These are phyloP conservation scores for Lophotriccus pileatus DNA, from an alignment of 2,797 vertebrate species.

Conservation along the genomic window DNA sequence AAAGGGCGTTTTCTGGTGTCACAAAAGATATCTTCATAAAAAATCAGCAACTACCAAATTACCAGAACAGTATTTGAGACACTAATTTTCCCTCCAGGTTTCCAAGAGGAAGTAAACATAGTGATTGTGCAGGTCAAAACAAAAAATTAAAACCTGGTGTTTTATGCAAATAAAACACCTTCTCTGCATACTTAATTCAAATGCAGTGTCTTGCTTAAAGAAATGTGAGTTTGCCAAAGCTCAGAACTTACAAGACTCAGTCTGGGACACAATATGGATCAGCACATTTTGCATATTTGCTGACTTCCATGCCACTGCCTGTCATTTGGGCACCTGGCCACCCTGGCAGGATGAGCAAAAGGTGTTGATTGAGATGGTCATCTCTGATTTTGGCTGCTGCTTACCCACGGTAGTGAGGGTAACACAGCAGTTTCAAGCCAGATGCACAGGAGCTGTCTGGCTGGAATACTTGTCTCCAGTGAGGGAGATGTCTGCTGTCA, in stretches of 20 bases:
- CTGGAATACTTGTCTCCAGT: background rate
- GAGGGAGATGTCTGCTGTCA: background rate
- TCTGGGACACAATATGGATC: background rate
- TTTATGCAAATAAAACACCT: background rate
- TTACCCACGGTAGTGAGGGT: background rate
- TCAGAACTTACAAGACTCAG: background rate
- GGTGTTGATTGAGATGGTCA: background rate
- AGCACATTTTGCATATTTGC: background rate
- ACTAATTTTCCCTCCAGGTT: background rate
- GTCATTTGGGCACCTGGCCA: background rate
- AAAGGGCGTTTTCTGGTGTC: background rate
- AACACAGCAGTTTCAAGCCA: background rate
- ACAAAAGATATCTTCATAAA: background rate
- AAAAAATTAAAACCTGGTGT: background rate
- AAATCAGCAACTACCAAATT: background rate
- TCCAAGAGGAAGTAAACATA: background rate
- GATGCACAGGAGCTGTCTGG: background rate
- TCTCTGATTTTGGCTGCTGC: fast-evolving
- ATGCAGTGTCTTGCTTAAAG: background rate
- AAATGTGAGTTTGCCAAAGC: background rate
- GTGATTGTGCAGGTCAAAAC: background rate
- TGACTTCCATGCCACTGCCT: background rate
- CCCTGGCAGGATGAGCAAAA: fast-evolving
- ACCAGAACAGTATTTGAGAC: background rate
- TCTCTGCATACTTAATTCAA: background rate